phyloP scores from a whole-genome alignment of 2,113 vertebrate genomes.

The Xiphorhynchus elegans region DNA sequence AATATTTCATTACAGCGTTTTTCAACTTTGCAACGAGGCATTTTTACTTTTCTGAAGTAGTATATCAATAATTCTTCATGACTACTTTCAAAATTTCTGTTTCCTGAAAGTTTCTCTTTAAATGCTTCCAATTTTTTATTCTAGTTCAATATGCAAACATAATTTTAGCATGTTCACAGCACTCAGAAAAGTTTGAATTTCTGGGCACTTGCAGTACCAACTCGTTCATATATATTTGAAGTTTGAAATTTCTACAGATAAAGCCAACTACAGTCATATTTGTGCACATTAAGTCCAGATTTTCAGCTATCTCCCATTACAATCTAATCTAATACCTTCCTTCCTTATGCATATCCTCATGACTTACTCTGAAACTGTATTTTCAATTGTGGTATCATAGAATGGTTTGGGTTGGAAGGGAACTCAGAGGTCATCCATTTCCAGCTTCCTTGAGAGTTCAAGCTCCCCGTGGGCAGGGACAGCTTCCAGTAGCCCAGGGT shows the following conservation, averaged over 20 bases:
- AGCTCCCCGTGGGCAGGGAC: fast-evolving
- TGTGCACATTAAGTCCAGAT: background rate
- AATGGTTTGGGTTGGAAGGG: background rate
- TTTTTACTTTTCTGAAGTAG: background rate
- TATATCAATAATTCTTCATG: background rate
- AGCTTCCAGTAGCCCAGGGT: fast-evolving
- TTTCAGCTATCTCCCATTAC: background rate
- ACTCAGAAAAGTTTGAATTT: background rate
- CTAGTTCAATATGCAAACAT: background rate
- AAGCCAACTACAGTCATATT: background rate
- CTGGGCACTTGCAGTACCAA: background rate
- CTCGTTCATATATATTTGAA: background rate
- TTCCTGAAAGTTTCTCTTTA: background rate
- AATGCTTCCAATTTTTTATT: background rate
- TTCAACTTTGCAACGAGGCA: background rate
- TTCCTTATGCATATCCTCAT: background rate
- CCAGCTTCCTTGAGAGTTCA: fast-evolving
- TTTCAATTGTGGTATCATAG: background rate
- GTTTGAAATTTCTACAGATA: background rate
- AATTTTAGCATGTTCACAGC: background rate
- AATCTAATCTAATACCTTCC: background rate
- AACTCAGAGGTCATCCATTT: background rate
- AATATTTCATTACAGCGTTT: background rate
- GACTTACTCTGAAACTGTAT: background rate
- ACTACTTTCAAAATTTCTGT: background rate